These are phyloP conservation scores for Grapholita molesta DNA, from an alignment of 1,140 invertebrate genomes.

Conservation along the genomic window DNA sequence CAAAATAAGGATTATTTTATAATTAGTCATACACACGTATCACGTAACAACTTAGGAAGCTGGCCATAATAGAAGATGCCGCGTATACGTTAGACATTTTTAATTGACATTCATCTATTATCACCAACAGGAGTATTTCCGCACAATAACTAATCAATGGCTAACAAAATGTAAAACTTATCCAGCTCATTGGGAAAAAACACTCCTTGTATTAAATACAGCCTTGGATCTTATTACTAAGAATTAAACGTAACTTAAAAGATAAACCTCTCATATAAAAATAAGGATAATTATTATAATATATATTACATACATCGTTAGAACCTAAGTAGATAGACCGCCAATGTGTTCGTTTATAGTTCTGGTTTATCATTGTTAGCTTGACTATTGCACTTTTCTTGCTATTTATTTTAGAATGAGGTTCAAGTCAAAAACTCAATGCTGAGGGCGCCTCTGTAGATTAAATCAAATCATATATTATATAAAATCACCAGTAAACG, in stretches of 20 bases:
- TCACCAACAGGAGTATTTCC: slow-evolving; percentile 32
- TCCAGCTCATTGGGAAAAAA: slow-evolving; percentile 47
- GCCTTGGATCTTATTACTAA: slow-evolving; percentile 72
- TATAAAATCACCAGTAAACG: neutral
- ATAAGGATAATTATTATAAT: slow-evolving; percentile 61
- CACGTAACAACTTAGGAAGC: slow-evolving; percentile 65
- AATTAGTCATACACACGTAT: slow-evolving; percentile 73
- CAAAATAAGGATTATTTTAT: slow-evolving; percentile 76
- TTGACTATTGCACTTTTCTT: slow-evolving; percentile 43
- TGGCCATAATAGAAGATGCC: slow-evolving; percentile 45
- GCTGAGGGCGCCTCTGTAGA: neutral
- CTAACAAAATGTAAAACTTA: slow-evolving; percentile 38
- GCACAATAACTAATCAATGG: slow-evolving; percentile 38
- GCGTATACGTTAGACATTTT: slow-evolving; percentile 22
- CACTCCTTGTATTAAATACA: slow-evolving; percentile 66
- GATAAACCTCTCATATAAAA: slow-evolving; percentile 72
- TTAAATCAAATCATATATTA: neutral
- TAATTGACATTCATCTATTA: slow-evolving; percentile 34
- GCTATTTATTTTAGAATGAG: neutral
- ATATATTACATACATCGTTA: slow-evolving; percentile 53
- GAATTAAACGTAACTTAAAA: slow-evolving; percentile 70
- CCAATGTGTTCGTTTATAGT: slow-evolving; percentile 43
- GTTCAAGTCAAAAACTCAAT: neutral
- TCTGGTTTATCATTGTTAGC: slow-evolving; percentile 20
- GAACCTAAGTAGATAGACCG: slow-evolving; percentile 72